Conservation (phyloP, 2,888 invertebrate genomes). For the Microctonus hyperodae region DNA sequence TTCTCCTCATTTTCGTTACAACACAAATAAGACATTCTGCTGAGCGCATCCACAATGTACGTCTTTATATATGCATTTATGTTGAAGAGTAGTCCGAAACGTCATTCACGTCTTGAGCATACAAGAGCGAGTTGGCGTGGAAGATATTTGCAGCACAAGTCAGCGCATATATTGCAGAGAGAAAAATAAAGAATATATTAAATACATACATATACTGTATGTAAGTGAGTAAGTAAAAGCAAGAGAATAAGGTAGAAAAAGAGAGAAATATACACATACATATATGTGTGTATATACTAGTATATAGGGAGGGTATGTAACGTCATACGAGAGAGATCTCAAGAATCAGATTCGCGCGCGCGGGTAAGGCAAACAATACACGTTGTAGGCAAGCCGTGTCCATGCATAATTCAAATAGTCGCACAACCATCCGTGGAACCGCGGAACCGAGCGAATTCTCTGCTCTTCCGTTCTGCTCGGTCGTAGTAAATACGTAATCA, state of each 20-base stretch:
- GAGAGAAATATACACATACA: neutral
- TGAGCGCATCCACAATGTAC: neutral
- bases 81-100: constrained; percentile 3
- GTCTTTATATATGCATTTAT: constrained; percentile 1
- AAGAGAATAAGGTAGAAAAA: neutral
- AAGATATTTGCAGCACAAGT: neutral
- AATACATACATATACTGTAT: neutral
- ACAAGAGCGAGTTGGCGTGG: constrained; percentile 14
- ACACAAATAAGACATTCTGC: neutral
- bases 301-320: constrained; percentile 4
- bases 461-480: constrained; percentile 33
- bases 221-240: neutral
- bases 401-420: constrained; percentile 63
- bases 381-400: constrained; percentile 61
- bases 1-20: neutral
- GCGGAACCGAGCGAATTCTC: constrained; percentile 51
- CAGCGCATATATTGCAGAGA: neutral
- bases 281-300: too few species aligned
- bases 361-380: constrained; percentile 60
- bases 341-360: constrained; percentile 54
- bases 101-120: constrained; percentile 3
- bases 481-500: constrained; percentile 63
- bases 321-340: constrained; percentile 42
- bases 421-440: constrained; percentile 54
- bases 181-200: neutral